A percentile compares a stretch with the other conserved stretches of the same genome.
Evolutionary conservation across 2,888 invertebrate genomes (phyloP).

Genomic region (Oscheius onirici): DNA sequence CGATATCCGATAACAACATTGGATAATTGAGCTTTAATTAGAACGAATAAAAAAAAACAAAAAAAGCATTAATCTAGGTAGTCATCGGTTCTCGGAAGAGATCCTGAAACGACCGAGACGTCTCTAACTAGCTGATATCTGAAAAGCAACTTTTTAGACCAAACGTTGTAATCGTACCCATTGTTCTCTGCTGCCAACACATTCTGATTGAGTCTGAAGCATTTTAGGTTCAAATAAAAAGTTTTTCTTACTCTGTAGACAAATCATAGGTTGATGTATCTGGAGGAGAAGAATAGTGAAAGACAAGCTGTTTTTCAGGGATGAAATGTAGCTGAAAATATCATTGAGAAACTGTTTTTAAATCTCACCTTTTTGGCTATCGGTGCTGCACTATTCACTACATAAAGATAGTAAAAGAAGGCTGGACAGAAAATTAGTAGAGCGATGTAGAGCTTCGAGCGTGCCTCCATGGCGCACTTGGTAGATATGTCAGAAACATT

Average conservation of each 20-base stretch:
- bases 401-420: conserved; percentile 23
- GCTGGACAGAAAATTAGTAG: conserved; percentile 21
- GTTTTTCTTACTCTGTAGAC: not conserved
- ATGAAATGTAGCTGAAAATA: not conserved
- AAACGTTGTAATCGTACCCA: not conserved
- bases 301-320: conserved; percentile 1
- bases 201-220: conserved; percentile 22
- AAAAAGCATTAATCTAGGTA: too few relatives aligned
- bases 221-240: not conserved
- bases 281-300: not conserved
- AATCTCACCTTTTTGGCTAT: not conserved
- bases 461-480: conserved; percentile 7
- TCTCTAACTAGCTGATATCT: not conserved
- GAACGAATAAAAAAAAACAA: too few relatives aligned
- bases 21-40: too few relatives aligned
- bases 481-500: conserved; percentile 13
- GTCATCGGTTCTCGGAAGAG: too few relatives aligned
- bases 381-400: conserved; percentile 8
- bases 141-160: not conserved
- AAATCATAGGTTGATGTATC: not conserved
- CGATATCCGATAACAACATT: too few relatives aligned
- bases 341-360: not conserved
- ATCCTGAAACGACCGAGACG: too few relatives aligned
- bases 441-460: conserved; percentile 16
- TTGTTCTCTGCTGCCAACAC: conserved; percentile 4